Percentiles rank a stretch among this genome's conserved stretches.
Conservation (phyloP, 2,888 invertebrate species). For the Drosophila neotestacea region DNA sequence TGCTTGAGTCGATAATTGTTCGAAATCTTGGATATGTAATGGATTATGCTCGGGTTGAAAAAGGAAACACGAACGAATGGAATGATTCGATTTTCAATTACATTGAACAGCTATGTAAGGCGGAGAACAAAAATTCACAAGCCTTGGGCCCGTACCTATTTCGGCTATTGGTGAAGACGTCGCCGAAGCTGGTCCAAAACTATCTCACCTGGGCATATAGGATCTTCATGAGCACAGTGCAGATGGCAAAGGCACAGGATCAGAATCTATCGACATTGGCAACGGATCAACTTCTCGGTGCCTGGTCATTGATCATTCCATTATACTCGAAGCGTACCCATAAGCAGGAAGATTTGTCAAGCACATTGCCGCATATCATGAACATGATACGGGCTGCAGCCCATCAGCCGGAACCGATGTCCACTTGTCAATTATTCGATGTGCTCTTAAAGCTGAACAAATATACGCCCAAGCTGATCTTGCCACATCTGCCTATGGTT, state of each 20-base stretch:
- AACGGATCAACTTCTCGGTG: conserved; percentile 23
- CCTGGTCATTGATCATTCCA: conserved; percentile 9
- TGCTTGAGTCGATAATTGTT: not conserved
- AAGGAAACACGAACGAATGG: conserved; percentile 10
- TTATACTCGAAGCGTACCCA: not conserved
- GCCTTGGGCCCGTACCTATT: conserved; percentile 17
- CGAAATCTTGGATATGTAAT: conserved; percentile 21
- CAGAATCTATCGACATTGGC: not conserved
- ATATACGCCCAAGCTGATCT: conserved; percentile 20
- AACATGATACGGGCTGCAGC: conserved; percentile 1
- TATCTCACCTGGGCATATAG: conserved; percentile 9
- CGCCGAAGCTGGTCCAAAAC: conserved; percentile 1
- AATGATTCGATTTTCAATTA: conserved; percentile 19
- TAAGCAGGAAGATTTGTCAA: not conserved
- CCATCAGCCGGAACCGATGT: not conserved
- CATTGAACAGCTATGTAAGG: conserved; percentile 13
- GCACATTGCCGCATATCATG: conserved; percentile 22
- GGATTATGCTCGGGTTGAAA: not conserved
- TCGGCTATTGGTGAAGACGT: conserved; percentile 14
- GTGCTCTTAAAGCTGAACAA: conserved; percentile 16
- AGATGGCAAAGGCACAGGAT: conserved; percentile 16
- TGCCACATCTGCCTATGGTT: conserved; percentile 13
- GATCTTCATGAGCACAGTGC: conserved; percentile 19
- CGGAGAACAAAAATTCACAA: not conserved
- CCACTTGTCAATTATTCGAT: conserved; percentile 7